These are phyloP conservation scores for Drosophila paracracens DNA, from an alignment of 2,888 invertebrate species.

Conservation along the genomic window DNA sequence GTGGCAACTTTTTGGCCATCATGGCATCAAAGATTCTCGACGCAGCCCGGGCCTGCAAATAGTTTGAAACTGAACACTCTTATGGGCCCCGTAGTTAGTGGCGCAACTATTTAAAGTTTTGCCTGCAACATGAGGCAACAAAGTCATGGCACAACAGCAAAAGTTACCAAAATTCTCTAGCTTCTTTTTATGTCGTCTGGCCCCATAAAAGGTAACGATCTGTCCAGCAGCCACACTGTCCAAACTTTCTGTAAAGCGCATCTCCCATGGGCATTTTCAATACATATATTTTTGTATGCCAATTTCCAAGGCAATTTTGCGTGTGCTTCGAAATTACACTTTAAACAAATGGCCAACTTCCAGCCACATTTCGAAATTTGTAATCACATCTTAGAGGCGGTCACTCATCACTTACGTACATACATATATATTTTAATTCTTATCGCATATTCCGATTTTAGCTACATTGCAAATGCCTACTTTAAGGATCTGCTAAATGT, in stretches of 20 bases:
- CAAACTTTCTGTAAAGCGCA: constrained; percentile 12
- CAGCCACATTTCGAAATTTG: neutral
- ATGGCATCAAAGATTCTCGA: constrained; percentile 56
- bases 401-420: neutral
- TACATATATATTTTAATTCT: neutral
- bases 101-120: constrained; percentile 64
- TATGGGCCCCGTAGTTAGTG: constrained; percentile 29
- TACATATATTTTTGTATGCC: neutral
- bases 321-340: neutral
- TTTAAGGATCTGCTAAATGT: neutral
- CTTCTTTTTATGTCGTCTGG: constrained; percentile 17
- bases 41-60: constrained; percentile 34
- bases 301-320: constrained; percentile 3
- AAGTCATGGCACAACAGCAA: constrained; percentile 31
- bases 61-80: constrained; percentile 52
- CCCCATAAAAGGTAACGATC: constrained; percentile 44
- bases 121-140: constrained; percentile 41
- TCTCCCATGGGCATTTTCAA: constrained; percentile 1
- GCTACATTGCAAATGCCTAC: neutral
- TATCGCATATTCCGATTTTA: neutral
- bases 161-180: constrained; percentile 32
- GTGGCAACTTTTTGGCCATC: constrained; percentile 43
- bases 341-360: neutral
- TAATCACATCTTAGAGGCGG: neutral
- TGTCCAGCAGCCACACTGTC: constrained; percentile 12